A percentile compares a stretch with the other conserved stretches of the same genome.
These are phyloP conservation scores for Picathartes gymnocephalus DNA, from an alignment of 2,113 vertebrate species.

Conservation along the genomic window DNA sequence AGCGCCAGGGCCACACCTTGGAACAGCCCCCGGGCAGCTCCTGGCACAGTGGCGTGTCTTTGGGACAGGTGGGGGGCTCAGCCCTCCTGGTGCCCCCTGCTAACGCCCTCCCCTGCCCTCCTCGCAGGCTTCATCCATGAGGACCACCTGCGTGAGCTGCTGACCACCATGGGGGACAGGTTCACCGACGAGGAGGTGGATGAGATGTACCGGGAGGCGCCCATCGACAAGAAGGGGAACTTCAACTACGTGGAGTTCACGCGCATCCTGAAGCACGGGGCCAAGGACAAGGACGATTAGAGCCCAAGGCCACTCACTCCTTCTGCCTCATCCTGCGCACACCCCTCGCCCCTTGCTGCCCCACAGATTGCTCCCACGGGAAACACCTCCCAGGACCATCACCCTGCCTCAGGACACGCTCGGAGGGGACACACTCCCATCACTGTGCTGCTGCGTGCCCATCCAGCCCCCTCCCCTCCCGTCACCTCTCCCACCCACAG, in stretches of 20 bases:
- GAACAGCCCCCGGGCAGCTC: background rate
- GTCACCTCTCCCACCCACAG: background rate
- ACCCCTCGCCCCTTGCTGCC: background rate
- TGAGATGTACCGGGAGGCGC: slow-evolving; percentile 95
- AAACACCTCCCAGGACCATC: background rate
- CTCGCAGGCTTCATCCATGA: slow-evolving; percentile 88
- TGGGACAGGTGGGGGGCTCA: accelerated
- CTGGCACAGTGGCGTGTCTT: background rate
- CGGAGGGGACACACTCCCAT: background rate
- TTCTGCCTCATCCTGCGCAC: background rate
- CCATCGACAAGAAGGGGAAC: slow-evolving; percentile 98
- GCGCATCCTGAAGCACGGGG: slow-evolving; percentile 96
- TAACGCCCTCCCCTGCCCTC: accelerated
- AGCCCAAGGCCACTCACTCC: background rate
- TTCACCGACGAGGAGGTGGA: slow-evolving; percentile 98
- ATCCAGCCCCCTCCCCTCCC: background rate
- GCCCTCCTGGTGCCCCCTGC: background rate
- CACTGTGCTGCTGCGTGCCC: background rate
- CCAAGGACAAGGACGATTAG: slow-evolving; percentile 85
- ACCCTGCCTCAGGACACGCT: background rate
- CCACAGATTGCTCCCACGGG: background rate
- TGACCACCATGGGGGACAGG: slow-evolving; percentile 98
- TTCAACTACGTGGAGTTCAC: slow-evolving; percentile 99
- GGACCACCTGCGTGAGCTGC: slow-evolving; percentile 93
- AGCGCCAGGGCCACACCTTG: background rate